These are phyloP conservation scores for Lipotes vexillifer DNA, from an alignment of 2,113 vertebrate species.

Conservation along the genomic window DNA sequence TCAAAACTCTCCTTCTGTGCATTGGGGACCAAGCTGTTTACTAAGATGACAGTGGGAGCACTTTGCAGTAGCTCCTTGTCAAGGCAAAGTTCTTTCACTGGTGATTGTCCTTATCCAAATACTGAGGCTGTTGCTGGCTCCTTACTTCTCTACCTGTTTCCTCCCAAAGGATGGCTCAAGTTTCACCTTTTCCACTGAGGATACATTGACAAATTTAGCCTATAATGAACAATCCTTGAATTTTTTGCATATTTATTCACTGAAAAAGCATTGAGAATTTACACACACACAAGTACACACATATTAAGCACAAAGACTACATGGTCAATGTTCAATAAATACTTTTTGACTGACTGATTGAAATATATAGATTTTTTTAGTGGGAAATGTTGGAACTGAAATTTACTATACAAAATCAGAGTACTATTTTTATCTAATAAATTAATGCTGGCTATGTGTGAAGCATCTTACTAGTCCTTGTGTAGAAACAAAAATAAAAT, in stretches of 20 bases:
- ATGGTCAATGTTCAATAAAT: not conserved
- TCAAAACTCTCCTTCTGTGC: not conserved
- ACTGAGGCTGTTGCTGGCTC: not conserved
- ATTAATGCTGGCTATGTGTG: not conserved
- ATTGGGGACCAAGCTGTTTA: not conserved
- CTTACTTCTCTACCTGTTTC: not conserved
- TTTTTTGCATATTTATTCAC: not conserved
- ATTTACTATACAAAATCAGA: not conserved
- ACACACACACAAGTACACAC: not conserved
- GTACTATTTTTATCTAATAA: conserved; percentile 11
- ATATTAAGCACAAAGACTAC: not conserved
- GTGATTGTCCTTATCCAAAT: not conserved
- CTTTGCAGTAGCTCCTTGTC: not conserved
- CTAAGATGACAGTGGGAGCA: not conserved
- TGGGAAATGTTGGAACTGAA: not conserved
- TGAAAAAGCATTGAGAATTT: not conserved
- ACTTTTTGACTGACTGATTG: not conserved
- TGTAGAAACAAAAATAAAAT: not conserved
- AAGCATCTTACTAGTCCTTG: not conserved
- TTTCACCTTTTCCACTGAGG: not conserved
- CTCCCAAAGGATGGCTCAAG: not conserved
- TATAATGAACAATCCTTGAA: not conserved
- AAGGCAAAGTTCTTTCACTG: not conserved
- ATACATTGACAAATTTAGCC: not conserved
- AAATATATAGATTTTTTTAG: not conserved